A percentile compares a stretch with the other conserved stretches of the same genome.
These are phyloP conservation scores for Arbacia lixula DNA, from an alignment of 53 echinoderm and acorn worm species.

Conservation along the genomic window DNA sequence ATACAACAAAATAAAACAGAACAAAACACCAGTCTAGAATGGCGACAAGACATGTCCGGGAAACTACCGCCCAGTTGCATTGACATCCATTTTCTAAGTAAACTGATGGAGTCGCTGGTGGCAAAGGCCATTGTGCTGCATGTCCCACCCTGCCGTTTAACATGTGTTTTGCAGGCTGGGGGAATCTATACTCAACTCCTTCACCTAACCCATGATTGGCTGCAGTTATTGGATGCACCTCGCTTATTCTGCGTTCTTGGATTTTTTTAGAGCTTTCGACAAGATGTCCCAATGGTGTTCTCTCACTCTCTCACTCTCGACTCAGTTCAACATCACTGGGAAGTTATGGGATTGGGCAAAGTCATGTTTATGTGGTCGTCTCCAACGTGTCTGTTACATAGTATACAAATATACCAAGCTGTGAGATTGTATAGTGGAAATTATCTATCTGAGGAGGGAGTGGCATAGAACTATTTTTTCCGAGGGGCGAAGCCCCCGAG, in stretches of 20 bases:
- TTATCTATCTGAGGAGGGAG: no score
- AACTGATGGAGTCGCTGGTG: slow-evolving; percentile 48
- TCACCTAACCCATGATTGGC: slow-evolving; percentile 18
- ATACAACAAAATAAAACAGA: slow-evolving; percentile 16
- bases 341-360: background rate
- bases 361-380: background rate
- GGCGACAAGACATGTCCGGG: slow-evolving; percentile 32
- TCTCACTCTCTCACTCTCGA: background rate
- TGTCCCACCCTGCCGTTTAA: slow-evolving; percentile 16
- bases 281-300: background rate
- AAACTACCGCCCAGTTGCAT: slow-evolving; percentile 57
- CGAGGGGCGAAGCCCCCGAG: no score
- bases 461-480: no score
- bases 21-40: slow-evolving; percentile 40
- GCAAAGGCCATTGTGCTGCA: slow-evolving; percentile 43
- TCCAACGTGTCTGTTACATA: background rate
- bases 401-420: no score
- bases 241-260: background rate
- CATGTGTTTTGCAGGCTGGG: slow-evolving; percentile 54
- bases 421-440: no score
- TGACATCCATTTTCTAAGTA: slow-evolving; percentile 62
- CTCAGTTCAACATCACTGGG: background rate
- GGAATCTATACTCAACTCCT: slow-evolving; percentile 52
- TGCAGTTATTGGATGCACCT: background rate
- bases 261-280: background rate